Conservation (phyloP, 2,888 invertebrate species). For the Ectobius pallidus region DNA sequence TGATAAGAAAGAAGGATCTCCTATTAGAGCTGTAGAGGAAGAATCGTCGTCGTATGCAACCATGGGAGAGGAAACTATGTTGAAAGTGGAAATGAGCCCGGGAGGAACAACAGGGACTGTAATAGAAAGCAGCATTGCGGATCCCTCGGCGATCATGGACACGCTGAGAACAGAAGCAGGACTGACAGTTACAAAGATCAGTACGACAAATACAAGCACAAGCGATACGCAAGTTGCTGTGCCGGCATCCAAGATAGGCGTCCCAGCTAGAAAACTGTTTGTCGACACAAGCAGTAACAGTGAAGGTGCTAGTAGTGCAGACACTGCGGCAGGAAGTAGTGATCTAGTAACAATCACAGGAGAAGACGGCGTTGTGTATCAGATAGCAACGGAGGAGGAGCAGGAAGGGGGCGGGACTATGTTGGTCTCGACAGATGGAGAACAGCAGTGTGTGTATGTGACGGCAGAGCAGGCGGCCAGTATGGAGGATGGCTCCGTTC, state of each 20-base stretch:
- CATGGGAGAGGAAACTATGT: conserved; percentile 48
- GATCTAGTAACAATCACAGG: conserved; percentile 79
- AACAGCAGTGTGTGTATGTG: conserved; percentile 72
- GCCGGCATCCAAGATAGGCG: conserved; percentile 16
- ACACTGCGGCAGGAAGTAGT: not conserved
- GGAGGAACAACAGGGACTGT: conserved; percentile 68
- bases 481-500: conserved; percentile 54
- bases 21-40: conserved; percentile 46
- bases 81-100: conserved; percentile 62
- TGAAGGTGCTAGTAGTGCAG: not conserved
- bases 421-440: conserved; percentile 61
- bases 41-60: conserved; percentile 54
- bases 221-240: conserved; percentile 16
- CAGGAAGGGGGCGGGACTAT: conserved; percentile 51
- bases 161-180: conserved; percentile 37
- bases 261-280: conserved; percentile 40
- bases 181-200: conserved; percentile 37
- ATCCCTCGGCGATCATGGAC: conserved; percentile 29
- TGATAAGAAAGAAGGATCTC: conserved; percentile 34
- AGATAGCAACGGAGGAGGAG: conserved; percentile 55
- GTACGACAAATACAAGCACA: conserved; percentile 16
- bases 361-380: conserved; percentile 82
- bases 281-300: not conserved
- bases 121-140: conserved; percentile 52
- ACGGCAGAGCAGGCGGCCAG: conserved; percentile 63